phyloP scores from a whole-genome alignment of 53 echinoderm and acorn worm genomes.

The Zoroaster sp. region DNA sequence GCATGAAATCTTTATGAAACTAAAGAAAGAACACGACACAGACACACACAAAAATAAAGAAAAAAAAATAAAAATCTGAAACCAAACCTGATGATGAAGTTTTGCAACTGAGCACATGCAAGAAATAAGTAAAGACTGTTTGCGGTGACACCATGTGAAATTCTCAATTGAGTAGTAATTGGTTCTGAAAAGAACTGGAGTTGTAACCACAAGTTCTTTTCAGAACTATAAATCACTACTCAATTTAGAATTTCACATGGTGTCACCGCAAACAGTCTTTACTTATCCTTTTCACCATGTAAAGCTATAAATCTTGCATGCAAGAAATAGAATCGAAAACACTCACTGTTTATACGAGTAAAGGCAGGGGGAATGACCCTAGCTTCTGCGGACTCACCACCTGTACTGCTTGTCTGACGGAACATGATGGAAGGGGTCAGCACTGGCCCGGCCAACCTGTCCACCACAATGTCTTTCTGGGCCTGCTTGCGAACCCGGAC shows the following conservation, averaged over 20 bases:
- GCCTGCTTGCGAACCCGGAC: slow-evolving; percentile 33
- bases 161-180: too few species aligned
- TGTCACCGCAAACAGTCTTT: too few species aligned
- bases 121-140: background rate
- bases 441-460: background rate
- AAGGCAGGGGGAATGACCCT: background rate
- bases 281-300: too few species aligned
- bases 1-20: background rate
- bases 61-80: too few species aligned
- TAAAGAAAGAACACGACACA: background rate
- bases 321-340: background rate
- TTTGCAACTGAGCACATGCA: background rate
- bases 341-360: slow-evolving; percentile 32
- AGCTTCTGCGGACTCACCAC: slow-evolving; percentile 46
- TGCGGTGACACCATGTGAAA: too few species aligned
- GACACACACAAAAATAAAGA: too few species aligned
- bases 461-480: background rate
- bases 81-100: background rate
- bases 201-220: too few species aligned
- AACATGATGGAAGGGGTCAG: slow-evolving; percentile 5
- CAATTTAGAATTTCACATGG: too few species aligned
- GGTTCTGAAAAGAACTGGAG: too few species aligned
- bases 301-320: background rate
- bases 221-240: too few species aligned
- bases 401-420: slow-evolving; percentile 10